phyloP scores from a whole-genome alignment of 2,113 vertebrate species.

The Phylloscopus trochiloides region DNA sequence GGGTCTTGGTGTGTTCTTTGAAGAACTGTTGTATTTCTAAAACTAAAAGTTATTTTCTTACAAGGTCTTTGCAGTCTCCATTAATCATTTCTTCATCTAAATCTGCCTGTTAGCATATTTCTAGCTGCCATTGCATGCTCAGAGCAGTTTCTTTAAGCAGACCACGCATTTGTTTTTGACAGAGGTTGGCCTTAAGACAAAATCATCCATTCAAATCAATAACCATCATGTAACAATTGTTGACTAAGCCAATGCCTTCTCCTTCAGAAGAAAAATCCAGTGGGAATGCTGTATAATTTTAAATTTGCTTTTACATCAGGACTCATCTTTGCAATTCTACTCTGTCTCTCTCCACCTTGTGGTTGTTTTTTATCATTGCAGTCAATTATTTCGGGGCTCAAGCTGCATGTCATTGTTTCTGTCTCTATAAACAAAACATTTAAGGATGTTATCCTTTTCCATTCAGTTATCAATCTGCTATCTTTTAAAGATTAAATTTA shows the following conservation, averaged over 20 bases:
- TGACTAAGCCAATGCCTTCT: constrained; percentile 22
- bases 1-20: background rate
- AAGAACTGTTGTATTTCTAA: background rate
- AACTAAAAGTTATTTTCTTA: constrained; percentile 41
- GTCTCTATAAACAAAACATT: background rate
- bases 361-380: background rate
- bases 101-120: constrained; percentile 29
- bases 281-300: background rate
- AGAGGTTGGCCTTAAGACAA: constrained; percentile 54
- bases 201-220: constrained; percentile 63
- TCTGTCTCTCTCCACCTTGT: constrained; percentile 13
- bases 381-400: background rate
- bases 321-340: background rate
- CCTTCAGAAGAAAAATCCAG: constrained; percentile 14
- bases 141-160: constrained; percentile 26
- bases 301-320: background rate
- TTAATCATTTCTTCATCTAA: constrained; percentile 54
- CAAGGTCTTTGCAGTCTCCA: constrained; percentile 11
- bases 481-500: background rate
- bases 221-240: constrained; percentile 44
- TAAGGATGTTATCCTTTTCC: background rate
- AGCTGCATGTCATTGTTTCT: background rate
- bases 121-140: background rate
- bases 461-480: background rate
- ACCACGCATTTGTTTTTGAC: constrained; percentile 51